Conservation (phyloP, 2,113 vertebrate genomes). For the Xenopus laevis region DNA sequence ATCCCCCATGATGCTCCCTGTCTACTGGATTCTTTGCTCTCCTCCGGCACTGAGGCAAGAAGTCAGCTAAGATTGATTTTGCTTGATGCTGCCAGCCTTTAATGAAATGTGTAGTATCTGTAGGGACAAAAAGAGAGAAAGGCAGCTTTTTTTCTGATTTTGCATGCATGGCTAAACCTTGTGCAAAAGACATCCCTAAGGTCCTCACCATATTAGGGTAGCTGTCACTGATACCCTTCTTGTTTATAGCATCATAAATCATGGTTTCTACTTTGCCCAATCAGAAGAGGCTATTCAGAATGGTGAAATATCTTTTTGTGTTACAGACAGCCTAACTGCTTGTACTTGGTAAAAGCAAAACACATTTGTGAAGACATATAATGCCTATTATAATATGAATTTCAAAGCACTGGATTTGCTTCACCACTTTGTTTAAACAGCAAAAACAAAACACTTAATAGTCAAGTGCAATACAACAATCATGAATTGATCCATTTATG, state of each 20-base stretch:
- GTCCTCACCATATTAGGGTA: conserved; percentile 24
- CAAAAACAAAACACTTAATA: no score
- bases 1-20: conserved; percentile 27
- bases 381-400: no score
- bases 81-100: conserved; percentile 32
- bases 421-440: no score
- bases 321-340: no score
- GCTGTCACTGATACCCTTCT: conserved; percentile 31
- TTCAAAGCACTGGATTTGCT: no score
- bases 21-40: conserved; percentile 21
- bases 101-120: conserved; percentile 30
- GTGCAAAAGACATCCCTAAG: conserved; percentile 14
- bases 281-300: no score
- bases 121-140: conserved; percentile 29
- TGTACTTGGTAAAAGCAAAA: no score
- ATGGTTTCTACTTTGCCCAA: conserved; percentile 3
- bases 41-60: conserved; percentile 17
- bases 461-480: no score
- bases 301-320: no score
- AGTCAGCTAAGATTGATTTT: conserved; percentile 40
- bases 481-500: no score
- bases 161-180: conserved; percentile 38
- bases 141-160: conserved; percentile 22
- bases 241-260: conserved; percentile 38
- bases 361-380: no score